Conservation (phyloP, 2,797 vertebrate species). For the Danio kyathit region DNA sequence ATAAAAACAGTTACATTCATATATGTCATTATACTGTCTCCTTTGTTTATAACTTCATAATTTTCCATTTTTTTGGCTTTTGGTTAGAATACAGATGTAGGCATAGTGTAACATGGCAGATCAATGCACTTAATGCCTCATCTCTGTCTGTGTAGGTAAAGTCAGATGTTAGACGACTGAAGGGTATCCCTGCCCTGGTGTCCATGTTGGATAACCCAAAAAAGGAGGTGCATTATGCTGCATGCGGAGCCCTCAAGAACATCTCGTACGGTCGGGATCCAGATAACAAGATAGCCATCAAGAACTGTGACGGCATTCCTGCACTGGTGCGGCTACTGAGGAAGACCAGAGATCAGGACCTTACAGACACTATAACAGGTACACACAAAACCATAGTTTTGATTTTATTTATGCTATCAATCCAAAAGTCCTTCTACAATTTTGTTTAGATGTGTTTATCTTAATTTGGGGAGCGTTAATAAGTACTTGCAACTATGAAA, state of each 20-base stretch:
- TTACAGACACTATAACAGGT: constrained; percentile 95
- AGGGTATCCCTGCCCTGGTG: constrained; percentile 93
- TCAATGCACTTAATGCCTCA: no score
- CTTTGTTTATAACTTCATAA: no score
- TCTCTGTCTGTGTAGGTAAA: constrained; percentile 74
- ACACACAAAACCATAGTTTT: background rate
- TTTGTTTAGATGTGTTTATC: no score
- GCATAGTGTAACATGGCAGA: no score
- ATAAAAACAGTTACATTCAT: no score
- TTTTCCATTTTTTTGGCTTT: no score
- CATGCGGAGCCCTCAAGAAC: constrained; percentile 96
- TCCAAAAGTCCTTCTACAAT: no score
- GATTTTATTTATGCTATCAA: no score
- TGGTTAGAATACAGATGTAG: no score
- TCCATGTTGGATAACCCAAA: constrained; percentile 92
- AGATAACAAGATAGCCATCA: constrained; percentile 97
- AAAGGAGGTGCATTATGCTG: constrained; percentile 92
- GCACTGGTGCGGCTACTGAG: constrained; percentile 89
- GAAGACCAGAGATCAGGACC: constrained; percentile 91
- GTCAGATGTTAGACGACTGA: constrained; percentile 82
- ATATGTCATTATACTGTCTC: no score
- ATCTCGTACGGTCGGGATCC: constrained; percentile 93
- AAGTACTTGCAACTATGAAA: no score
- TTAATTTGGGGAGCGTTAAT: no score
- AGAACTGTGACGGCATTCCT: constrained; percentile 95